These are phyloP conservation scores for Gila robusta DNA, from an alignment of 2,797 vertebrate genomes.

Conservation along the genomic window DNA sequence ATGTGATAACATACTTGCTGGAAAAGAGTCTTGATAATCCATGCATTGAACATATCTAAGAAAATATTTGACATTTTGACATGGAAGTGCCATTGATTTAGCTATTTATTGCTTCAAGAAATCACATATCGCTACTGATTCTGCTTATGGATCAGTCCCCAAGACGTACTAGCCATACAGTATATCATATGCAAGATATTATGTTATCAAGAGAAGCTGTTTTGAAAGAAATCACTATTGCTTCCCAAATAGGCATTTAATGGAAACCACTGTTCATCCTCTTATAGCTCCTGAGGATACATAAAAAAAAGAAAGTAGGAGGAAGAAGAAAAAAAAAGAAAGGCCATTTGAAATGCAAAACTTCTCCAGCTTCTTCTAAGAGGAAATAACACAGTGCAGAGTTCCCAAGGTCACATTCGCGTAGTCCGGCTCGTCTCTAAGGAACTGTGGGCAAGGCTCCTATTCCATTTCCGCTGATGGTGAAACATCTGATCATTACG, in stretches of 20 bases:
- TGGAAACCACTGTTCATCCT: background rate
- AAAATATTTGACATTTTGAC: conserved; percentile 30
- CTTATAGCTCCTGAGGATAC: background rate
- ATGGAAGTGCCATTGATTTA: background rate
- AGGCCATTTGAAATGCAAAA: conserved; percentile 41
- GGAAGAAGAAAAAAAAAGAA: background rate
- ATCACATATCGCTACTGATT: background rate
- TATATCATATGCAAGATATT: background rate
- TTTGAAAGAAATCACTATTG: conserved; percentile 1
- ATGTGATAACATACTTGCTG: conserved; percentile 51
- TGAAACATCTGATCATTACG: conserved; percentile 40
- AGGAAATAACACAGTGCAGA: conserved; percentile 43
- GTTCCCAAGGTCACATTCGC: conserved; percentile 54
- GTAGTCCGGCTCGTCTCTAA: conserved; percentile 34
- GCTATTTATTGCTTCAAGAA: conserved; percentile 1
- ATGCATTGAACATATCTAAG: conserved; percentile 19
- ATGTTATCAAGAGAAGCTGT: background rate
- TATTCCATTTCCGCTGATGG: conserved; percentile 46
- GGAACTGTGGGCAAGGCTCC: conserved; percentile 39
- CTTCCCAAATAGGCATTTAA: background rate
- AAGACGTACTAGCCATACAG: background rate
- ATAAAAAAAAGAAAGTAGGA: background rate
- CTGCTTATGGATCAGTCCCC: background rate
- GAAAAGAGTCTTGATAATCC: conserved; percentile 36
- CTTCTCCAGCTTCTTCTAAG: conserved; percentile 3